A percentile compares a stretch with the other conserved stretches of the same genome.
Evolutionary conservation across 2,888 invertebrate genomes (phyloP).

Genomic region (Athalia rosae): DNA sequence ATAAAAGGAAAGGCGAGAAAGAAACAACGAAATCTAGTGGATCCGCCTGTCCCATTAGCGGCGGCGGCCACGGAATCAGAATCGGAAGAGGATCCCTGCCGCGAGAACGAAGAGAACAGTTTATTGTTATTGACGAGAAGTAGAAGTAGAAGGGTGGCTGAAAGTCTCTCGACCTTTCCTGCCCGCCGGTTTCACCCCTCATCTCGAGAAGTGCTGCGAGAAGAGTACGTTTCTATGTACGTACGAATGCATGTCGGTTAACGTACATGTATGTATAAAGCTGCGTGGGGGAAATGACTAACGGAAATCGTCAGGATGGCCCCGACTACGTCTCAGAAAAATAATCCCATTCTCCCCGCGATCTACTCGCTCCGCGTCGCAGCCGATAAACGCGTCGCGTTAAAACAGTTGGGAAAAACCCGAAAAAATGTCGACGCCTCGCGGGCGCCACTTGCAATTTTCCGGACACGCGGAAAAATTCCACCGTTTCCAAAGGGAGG

Average conservation of each 20-base stretch:
- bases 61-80: background rate
- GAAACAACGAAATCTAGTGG: background rate
- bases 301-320: slow-evolving; percentile 36
- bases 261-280: no score
- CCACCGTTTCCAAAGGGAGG: background rate
- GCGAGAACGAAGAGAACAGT: slow-evolving; percentile 7
- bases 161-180: slow-evolving; percentile 39
- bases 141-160: slow-evolving; percentile 19
- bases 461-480: no score
- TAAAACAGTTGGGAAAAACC: background rate
- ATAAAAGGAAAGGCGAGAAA: slow-evolving; percentile 4
- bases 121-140: slow-evolving; percentile 34
- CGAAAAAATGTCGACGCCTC: no score
- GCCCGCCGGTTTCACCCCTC: slow-evolving; percentile 20
- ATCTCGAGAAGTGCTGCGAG: slow-evolving; percentile 14
- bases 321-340: background rate
- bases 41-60: slow-evolving; percentile 18
- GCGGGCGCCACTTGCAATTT: no score
- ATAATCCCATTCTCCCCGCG: no score
- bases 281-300: slow-evolving; percentile 12
- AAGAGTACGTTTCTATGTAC: background rate
- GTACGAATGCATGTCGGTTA: no score
- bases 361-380: no score
- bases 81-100: background rate
- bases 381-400: no score